Evolutionary conservation across 1,140 invertebrate species (phyloP), one percentile per base, ranked within the genome.

Genomic region (Sarcophaga bullata): DNA sequence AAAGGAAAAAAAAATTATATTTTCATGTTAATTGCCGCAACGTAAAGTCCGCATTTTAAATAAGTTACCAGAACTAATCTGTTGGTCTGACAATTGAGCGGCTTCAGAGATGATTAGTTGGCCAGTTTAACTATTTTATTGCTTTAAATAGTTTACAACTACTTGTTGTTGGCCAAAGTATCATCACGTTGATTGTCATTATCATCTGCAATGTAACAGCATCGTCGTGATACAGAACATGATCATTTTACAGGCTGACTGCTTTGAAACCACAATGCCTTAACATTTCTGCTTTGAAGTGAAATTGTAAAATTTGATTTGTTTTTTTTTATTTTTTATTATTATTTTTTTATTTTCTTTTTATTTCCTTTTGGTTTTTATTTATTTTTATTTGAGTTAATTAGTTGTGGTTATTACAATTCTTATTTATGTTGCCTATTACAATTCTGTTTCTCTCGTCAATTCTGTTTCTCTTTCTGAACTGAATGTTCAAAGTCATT

Each of bases 391-490:
- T 37, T 37, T n/a, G n/a, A 58, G 54, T 58, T 58, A 58, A 58
- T 58, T 58, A 58, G 54, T 58, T 58, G 54, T 58, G 54, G 54
- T 58, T 58, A 58, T 58, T 58, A 13, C n/a, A 58, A 58, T 58
- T 58, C 54, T 13, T 58, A 7, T 58, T 58, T 58, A 6, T 58
- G 6, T 13, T 58, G 11, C 13, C 11, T 58, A 0, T 58, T 58
- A 9, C 25, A 37, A 1, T 37, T 37, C 1, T 58, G 52, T 15
- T n/a, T 58, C 6, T 37, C 4, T 37, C 6, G 7, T 11, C 15
- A 6, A 15, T 13, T 58, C 54, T 58, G 54, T 58, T n/a, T 58
- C 6, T 6, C 6, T 58, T 58, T 58, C 54, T 58, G 15, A n/a
- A 13, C 6, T 13, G 13, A 58, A 58, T 58, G 8, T 58, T 58